Evolutionary conservation across 2,113 vertebrate species (phyloP).

Genomic region (Ibidorhyncha struthersii): DNA sequence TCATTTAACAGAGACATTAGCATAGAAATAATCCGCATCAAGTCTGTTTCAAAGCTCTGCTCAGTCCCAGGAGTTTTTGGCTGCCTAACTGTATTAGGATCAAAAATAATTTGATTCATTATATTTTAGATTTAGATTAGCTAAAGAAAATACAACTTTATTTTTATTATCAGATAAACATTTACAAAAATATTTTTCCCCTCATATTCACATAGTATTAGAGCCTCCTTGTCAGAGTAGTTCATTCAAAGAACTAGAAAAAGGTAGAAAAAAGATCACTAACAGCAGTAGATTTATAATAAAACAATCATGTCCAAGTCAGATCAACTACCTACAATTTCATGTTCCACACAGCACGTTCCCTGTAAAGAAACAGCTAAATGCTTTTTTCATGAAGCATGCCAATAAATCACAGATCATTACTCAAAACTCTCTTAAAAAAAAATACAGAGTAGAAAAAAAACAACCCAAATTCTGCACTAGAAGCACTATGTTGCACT

Average conservation of each 20-base stretch:
- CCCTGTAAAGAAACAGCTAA: constrained; percentile 12
- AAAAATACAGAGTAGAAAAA: neutral
- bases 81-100: constrained; percentile 10
- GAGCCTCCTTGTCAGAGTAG: neutral
- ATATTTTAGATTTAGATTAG: neutral
- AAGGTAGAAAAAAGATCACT: neutral
- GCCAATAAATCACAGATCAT: constrained; percentile 36
- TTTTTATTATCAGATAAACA: neutral
- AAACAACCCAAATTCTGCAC: neutral
- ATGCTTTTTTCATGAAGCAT: neutral
- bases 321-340: constrained; percentile 32
- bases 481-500: neutral
- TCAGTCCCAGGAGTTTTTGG: constrained; percentile 25
- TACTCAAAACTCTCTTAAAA: neutral
- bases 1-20: constrained; percentile 59
- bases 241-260: neutral
- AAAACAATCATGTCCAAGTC: constrained; percentile 8
- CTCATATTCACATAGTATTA: neutral
- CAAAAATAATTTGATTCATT: constrained; percentile 29
- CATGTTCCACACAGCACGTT: neutral
- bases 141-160: neutral
- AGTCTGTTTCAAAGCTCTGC: neutral
- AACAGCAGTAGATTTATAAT: neutral
- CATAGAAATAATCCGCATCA: constrained; percentile 30
- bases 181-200: neutral